Conservation (phyloP, 2,888 invertebrate genomes). For the Endotricha flammealis region DNA sequence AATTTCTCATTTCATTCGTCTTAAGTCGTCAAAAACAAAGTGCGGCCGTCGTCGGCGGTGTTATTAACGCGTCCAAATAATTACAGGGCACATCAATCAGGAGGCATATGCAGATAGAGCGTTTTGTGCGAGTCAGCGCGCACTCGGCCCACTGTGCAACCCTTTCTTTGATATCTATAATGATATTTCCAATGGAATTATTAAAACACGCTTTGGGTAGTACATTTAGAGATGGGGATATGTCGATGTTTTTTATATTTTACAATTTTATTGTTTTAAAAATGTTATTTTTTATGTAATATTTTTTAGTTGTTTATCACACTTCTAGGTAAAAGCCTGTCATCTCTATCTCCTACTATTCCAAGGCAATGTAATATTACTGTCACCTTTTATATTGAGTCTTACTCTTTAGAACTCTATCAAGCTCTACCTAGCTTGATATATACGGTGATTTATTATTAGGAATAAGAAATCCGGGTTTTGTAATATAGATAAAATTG, state of each 20-base stretch:
- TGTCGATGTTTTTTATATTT: conserved; percentile 2
- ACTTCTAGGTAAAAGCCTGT: too few species aligned
- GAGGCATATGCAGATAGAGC: conserved; percentile 72
- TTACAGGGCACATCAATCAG: conserved; percentile 79
- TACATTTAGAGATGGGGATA: conserved; percentile 35
- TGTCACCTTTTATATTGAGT: too few species aligned
- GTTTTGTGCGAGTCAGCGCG: conserved; percentile 75
- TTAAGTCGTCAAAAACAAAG: conserved; percentile 76
- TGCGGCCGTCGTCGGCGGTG: conserved; percentile 71
- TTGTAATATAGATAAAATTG: too few species aligned
- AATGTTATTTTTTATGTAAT: too few species aligned
- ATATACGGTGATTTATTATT: too few species aligned
- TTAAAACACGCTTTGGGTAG: conserved; percentile 49
- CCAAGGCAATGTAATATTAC: too few species aligned
- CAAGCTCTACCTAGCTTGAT: too few species aligned
- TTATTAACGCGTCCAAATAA: conserved; percentile 79
- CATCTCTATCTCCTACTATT: too few species aligned
- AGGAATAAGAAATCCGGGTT: too few species aligned
- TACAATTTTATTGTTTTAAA: neutral
- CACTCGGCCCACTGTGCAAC: conserved; percentile 69
- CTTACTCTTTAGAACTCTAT: too few species aligned
- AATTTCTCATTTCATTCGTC: conserved; percentile 77
- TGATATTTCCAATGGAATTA: conserved; percentile 70
- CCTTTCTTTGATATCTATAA: conserved; percentile 74
- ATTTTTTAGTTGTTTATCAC: too few species aligned